These are phyloP conservation scores for Bemisia tabaci DNA, from an alignment of 1,140 invertebrate genomes.

Conservation along the genomic window DNA sequence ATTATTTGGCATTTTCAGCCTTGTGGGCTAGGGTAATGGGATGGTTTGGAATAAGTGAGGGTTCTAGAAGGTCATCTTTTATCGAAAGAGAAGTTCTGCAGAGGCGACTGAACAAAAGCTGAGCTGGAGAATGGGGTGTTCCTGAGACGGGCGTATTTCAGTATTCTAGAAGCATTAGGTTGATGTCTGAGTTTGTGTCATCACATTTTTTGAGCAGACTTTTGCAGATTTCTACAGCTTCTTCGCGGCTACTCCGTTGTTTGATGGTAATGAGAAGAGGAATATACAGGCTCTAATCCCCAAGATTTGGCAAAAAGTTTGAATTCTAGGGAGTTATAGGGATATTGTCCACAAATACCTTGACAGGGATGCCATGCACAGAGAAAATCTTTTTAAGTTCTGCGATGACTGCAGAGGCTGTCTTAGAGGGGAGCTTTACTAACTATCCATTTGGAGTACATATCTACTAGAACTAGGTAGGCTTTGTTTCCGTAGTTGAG, in stretches of 20 bases:
- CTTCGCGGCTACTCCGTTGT: slow-evolving; percentile 1
- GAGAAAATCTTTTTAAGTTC: slow-evolving; percentile 7
- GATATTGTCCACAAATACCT: slow-evolving; percentile 3
- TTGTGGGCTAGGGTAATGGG: background rate
- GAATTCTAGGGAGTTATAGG: too few species aligned
- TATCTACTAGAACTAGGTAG: too few species aligned
- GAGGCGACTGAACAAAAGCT: slow-evolving; percentile 3
- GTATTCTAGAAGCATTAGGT: slow-evolving; percentile 2
- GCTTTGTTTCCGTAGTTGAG: background rate
- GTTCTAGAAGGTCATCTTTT: slow-evolving; percentile 1
- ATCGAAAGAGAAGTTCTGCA: slow-evolving; percentile 1
- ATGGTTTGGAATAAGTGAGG: background rate
- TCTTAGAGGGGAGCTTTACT: background rate
- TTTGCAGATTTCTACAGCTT: slow-evolving; percentile 1
- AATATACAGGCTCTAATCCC: too few species aligned
- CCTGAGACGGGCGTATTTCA: slow-evolving; percentile 3
- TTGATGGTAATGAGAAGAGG: background rate
- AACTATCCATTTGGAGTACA: slow-evolving; percentile 3
- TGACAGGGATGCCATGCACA: slow-evolving; percentile 2
- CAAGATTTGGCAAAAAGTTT: too few species aligned
- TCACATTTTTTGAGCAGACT: slow-evolving; percentile 1
- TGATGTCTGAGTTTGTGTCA: background rate
- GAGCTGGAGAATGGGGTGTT: slow-evolving; percentile 5
- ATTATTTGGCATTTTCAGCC: background rate
- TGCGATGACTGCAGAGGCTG: background rate